Evolutionary conservation across 1,140 invertebrate genomes (phyloP).

Genomic region (Rhynchophorus ferrugineus): DNA sequence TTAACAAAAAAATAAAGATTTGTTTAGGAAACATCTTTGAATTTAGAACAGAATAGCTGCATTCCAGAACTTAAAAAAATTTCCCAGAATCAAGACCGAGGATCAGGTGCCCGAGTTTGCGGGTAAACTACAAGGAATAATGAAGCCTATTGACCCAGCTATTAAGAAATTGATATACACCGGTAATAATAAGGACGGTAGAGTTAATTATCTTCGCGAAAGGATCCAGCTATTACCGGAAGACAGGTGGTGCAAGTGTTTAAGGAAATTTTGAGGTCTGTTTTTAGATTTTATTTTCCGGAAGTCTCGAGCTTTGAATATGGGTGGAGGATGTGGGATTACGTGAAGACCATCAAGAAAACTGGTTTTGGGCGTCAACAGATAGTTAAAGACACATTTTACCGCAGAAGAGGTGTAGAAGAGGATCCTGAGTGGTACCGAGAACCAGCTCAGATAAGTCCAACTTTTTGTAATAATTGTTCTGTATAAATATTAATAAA

Average conservation of each 20-base stretch:
- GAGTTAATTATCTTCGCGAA: conserved; percentile 30
- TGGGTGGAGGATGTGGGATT: conserved; percentile 38
- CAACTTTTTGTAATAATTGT: conserved; percentile 30
- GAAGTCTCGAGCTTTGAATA: conserved; percentile 35
- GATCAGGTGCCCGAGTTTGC: conserved; percentile 2
- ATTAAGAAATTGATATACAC: conserved; percentile 30
- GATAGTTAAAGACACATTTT: conserved; percentile 37
- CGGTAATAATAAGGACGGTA: conserved; percentile 27
- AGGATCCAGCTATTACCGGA: conserved; percentile 33
- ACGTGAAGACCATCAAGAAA: conserved; percentile 23
- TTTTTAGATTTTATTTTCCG: conserved; percentile 34
- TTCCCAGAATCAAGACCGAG: conserved; percentile 19
- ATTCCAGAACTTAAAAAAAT: conserved; percentile 22
- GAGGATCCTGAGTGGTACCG: conserved; percentile 38
- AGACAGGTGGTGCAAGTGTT: conserved; percentile 29
- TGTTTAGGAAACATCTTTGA: too few relatives aligned
- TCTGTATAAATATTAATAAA: too few relatives aligned
- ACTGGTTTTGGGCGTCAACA: conserved; percentile 32
- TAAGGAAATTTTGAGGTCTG: too few relatives aligned
- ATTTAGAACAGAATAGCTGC: conserved; percentile 17
- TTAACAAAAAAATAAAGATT: too few relatives aligned
- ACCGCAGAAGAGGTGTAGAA: conserved; percentile 33
- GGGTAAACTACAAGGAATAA: conserved; percentile 20
- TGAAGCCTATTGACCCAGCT: conserved; percentile 32
- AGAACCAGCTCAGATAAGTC: conserved; percentile 31